phyloP scores from a whole-genome alignment of 2,797 vertebrate genomes.

The Falco berigora region DNA sequence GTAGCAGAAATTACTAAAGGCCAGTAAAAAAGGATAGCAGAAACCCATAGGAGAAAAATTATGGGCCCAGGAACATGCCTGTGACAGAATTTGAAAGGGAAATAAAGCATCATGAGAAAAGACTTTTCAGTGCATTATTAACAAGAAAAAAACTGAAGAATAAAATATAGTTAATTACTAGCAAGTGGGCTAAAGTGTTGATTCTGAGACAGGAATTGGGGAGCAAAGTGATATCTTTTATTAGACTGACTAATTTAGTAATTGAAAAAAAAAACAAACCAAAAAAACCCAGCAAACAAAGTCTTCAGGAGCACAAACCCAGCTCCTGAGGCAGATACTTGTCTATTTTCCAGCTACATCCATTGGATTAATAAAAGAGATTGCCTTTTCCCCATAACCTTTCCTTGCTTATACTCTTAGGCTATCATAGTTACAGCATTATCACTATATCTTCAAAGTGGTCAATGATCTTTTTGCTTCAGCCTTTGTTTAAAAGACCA shows the following conservation, averaged over 20 bases:
- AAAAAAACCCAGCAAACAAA: too few species aligned
- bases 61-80: background rate
- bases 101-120: background rate
- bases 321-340: background rate
- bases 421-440: background rate
- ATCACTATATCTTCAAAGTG: background rate
- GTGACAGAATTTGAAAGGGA: background rate
- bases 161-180: background rate
- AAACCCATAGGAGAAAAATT: background rate
- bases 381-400: background rate
- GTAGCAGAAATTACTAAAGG: background rate
- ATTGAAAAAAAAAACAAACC: background rate
- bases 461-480: background rate
- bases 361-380: background rate
- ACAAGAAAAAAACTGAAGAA: background rate
- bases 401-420: background rate
- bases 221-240: background rate
- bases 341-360: background rate
- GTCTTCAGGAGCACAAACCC: background rate
- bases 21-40: background rate
- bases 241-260: background rate
- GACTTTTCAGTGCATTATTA: background rate
- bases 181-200: background rate
- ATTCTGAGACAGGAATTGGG: background rate
- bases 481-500: background rate